A percentile compares a stretch with the other conserved stretches of the same genome.
phyloP scores from a whole-genome alignment of 2,888 invertebrate genomes.

The Emmelina monodactyla region DNA sequence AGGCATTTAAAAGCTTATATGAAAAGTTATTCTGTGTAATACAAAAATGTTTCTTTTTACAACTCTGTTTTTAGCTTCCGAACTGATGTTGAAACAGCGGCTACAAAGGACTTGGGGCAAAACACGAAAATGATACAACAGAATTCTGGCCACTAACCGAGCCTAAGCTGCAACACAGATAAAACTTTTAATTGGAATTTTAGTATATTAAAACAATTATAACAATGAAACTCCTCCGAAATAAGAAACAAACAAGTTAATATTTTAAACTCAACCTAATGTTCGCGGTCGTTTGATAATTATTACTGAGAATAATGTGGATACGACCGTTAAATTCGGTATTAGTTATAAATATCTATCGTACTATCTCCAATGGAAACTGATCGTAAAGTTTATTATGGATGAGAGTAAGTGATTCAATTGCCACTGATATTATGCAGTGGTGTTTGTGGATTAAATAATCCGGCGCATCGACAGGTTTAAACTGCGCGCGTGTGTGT shows the following conservation, averaged over 20 bases:
- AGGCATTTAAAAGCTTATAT: too few species aligned
- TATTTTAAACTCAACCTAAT: too few species aligned
- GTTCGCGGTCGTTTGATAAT: too few species aligned
- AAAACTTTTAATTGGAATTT: slow-evolving; percentile 54
- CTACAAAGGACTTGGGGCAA: not conserved
- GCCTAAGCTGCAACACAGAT: slow-evolving; percentile 41
- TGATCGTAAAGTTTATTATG: too few species aligned
- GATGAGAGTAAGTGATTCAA: too few species aligned
- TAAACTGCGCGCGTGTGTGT: not conserved
- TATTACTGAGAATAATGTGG: too few species aligned
- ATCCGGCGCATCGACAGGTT: slow-evolving; percentile 28
- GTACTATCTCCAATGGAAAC: too few species aligned
- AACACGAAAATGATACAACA: slow-evolving; percentile 1
- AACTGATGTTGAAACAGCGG: not conserved
- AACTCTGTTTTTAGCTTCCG: not conserved
- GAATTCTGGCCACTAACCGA: slow-evolving; percentile 23
- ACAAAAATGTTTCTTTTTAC: too few species aligned
- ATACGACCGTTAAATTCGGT: too few species aligned
- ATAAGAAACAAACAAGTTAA: too few species aligned
- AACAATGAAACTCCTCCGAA: slow-evolving; percentile 32
- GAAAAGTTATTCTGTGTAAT: too few species aligned
- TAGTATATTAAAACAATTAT: slow-evolving; percentile 53
- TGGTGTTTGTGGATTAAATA: slow-evolving; percentile 23
- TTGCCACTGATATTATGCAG: not conserved
- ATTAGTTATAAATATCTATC: too few species aligned